Base-by-base conservation (phyloP, 1,140 invertebrate species). In the Drosophila azteca region DNA sequence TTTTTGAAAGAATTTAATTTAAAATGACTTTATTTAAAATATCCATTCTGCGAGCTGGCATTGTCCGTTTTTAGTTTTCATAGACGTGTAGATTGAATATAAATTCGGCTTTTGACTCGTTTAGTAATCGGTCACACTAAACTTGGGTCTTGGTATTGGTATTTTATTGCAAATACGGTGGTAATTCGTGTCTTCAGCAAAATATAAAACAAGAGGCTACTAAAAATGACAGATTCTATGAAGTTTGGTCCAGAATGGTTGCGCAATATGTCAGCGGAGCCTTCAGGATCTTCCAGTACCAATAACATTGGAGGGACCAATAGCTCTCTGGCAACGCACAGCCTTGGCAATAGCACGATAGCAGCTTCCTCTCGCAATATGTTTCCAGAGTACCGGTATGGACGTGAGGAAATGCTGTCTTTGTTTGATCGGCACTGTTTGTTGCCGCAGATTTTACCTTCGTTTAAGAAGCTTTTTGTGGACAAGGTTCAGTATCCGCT, bases 401-500 rank as follows among this genome's bases (percentile, higher is more conserved):
- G 96, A 29, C 93, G 96, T 74, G 97, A 98, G 92, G 97, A 98
- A 90, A 97, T 98, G 96, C 92, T 98, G 62, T 96, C 96, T 45
- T 90, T 97, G 35, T 97, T 95, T 87, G 94, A 96, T 77, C 94
- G 94, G 76, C 94, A 93, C 79, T 93, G 94, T 57, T 93, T 94
- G 79, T 93, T 95, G 57, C 96, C 96, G n/a, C 93, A 94, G 64
- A 94, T 94, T 55, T 92, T 97, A 50, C 90, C 94, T 29, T 93
- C 93, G 62, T 94, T 95, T 82, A 93, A 94, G 69, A 93, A 93
- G 49, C 92, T 98, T 9, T 95, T 94, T 88, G 93, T 96, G 58
- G 96, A 97, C 74, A 95, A 96, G 91, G 92, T 94, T 79, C 95
- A 96, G 89, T 93, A 94, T 75, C 97, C 97, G 43, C 91, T 98